These are phyloP conservation scores for Podarcis muralis DNA, from an alignment of 2,113 vertebrate species.

Conservation along the genomic window DNA sequence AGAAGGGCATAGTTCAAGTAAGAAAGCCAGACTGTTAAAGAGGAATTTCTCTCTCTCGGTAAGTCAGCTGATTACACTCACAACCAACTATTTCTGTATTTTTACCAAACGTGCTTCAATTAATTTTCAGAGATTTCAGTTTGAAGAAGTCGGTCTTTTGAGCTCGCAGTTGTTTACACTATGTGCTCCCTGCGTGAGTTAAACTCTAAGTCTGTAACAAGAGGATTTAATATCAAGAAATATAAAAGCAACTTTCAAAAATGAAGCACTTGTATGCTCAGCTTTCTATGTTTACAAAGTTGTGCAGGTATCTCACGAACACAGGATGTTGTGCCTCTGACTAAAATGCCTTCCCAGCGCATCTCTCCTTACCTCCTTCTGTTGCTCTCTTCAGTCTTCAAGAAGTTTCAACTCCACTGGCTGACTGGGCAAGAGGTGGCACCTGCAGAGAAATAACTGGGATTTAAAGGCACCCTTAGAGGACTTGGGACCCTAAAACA, in stretches of 20 bases:
- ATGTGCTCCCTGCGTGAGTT: background rate
- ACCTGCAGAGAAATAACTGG: background rate
- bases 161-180: background rate
- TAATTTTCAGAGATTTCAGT: slow-evolving; percentile 9
- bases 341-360: no score
- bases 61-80: slow-evolving; percentile 10
- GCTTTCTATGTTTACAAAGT: background rate
- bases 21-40: background rate
- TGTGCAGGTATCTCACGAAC: background rate
- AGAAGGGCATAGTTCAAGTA: background rate
- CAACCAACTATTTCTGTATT: slow-evolving; percentile 11
- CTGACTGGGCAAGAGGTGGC: background rate
- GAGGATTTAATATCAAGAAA: background rate
- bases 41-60: background rate
- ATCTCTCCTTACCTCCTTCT: background rate
- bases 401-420: background rate
- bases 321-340: background rate
- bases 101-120: background rate
- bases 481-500: no score
- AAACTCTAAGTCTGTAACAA: background rate
- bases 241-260: background rate
- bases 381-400: background rate
- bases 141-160: background rate
- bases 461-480: background rate
- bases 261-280: background rate